phyloP scores from a whole-genome alignment of 2,113 vertebrate genomes.

The Platanista minor region DNA sequence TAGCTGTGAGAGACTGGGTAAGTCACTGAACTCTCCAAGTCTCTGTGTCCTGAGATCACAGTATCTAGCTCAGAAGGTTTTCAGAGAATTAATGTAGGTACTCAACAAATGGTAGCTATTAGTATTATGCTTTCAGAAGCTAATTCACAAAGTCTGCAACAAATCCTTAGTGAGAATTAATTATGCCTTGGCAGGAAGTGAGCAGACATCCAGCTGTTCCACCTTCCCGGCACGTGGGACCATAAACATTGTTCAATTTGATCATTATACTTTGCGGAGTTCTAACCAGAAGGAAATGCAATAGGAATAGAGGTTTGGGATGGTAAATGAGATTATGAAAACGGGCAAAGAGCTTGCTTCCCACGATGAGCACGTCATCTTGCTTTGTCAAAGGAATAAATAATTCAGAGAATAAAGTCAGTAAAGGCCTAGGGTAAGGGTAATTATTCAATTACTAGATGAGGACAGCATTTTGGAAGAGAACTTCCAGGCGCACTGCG shows the following conservation, averaged over 20 bases:
- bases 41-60: not conserved
- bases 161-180: conserved; percentile 42
- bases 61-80: not conserved
- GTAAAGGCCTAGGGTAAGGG: not conserved
- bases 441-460: not conserved
- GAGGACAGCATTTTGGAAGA: not conserved
- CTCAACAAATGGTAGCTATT: conserved; percentile 19
- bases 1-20: not conserved
- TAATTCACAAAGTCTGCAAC: conserved; percentile 47
- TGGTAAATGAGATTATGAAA: conserved; percentile 2
- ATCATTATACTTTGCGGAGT: conserved; percentile 16
- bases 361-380: not conserved
- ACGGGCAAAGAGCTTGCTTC: not conserved
- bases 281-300: conserved; percentile 21
- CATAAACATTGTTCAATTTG: conserved; percentile 29
- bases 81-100: not conserved
- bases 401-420: conserved; percentile 3
- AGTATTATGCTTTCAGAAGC: conserved; percentile 30
- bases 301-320: not conserved
- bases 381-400: conserved; percentile 16
- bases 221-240: conserved; percentile 28
- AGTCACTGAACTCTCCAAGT: not conserved
- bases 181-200: conserved; percentile 41
- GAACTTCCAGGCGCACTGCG: rapidly evolving
- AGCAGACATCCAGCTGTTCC: conserved; percentile 14